Evolutionary conservation across 1,140 invertebrate genomes (phyloP).

Genomic region (Cyphomyrmex costatus): DNA sequence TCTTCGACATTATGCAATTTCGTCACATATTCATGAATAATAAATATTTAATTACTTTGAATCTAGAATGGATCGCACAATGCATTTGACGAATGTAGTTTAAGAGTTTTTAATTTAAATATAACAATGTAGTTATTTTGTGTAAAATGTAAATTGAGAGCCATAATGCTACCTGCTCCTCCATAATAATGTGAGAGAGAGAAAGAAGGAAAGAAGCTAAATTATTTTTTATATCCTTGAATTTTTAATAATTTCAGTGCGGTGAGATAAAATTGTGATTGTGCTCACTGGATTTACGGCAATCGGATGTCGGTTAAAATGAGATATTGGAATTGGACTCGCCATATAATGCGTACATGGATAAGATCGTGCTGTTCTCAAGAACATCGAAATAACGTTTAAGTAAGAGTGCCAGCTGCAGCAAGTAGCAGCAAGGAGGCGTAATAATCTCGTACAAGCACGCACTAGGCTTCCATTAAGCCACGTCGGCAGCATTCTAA

Average conservation of each 20-base stretch:
- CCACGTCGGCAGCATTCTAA: constrained; percentile 61
- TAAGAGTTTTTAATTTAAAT: too few species aligned
- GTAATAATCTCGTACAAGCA: constrained; percentile 72
- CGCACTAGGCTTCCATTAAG: constrained; percentile 72
- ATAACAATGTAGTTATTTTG: too few species aligned
- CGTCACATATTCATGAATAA: too few species aligned
- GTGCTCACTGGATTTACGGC: constrained; percentile 15
- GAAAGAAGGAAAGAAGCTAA: neutral
- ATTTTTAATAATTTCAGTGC: neutral
- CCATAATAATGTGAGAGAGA: neutral
- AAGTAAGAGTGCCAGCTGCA: constrained; percentile 68
- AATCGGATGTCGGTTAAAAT: constrained; percentile 52
- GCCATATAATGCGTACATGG: constrained; percentile 49
- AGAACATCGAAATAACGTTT: constrained; percentile 56
- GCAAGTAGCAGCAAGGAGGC: constrained; percentile 52
- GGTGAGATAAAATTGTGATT: constrained; percentile 10
- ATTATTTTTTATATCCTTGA: constrained; percentile 3
- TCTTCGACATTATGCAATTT: too few species aligned
- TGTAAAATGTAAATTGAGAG: too few species aligned
- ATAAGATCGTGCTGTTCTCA: constrained; percentile 48
- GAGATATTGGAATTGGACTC: constrained; percentile 54
- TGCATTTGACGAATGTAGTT: too few species aligned
- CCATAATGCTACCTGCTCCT: too few species aligned
- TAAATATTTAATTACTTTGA: too few species aligned
- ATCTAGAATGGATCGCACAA: too few species aligned